Evolutionary conservation across 2,888 invertebrate genomes (phyloP).

Genomic region (Gymnosoma rotundatum): DNA sequence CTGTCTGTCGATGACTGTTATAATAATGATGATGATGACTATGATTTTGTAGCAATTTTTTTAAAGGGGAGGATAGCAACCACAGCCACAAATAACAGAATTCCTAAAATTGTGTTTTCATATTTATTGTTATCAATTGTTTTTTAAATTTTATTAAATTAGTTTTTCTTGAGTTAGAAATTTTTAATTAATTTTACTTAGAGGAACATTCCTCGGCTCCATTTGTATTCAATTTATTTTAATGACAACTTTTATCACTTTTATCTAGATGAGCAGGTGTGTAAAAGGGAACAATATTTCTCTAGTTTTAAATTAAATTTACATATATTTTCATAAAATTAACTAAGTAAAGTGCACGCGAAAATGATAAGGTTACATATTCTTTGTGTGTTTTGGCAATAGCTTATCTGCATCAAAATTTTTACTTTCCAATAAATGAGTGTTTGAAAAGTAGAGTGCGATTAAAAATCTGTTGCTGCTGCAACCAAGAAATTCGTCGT

Average conservation of each 20-base stretch:
- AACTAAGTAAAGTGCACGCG: neutral
- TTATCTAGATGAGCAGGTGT: conserved; percentile 42
- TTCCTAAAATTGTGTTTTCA: conserved; percentile 21
- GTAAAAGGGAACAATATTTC: neutral
- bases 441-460: no score
- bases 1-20: conserved; percentile 36
- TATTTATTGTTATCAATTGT: conserved; percentile 44
- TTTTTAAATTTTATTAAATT: conserved; percentile 49
- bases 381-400: no score
- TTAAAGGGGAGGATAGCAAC: conserved; percentile 34
- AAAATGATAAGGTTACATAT: neutral
- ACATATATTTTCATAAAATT: neutral
- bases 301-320: neutral
- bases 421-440: no score
- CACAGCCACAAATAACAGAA: conserved; percentile 28
- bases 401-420: no score
- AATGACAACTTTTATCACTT: conserved; percentile 23
- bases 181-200: conserved; percentile 31
- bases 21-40: conserved; percentile 29
- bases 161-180: conserved; percentile 37
- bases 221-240: neutral
- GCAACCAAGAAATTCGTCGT: no score
- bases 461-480: no score
- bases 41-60: conserved; percentile 14
- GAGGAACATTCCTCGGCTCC: conserved; percentile 37